Evolutionary conservation across 2,113 vertebrate species (phyloP).

Genomic region (Sula dactylatra): DNA sequence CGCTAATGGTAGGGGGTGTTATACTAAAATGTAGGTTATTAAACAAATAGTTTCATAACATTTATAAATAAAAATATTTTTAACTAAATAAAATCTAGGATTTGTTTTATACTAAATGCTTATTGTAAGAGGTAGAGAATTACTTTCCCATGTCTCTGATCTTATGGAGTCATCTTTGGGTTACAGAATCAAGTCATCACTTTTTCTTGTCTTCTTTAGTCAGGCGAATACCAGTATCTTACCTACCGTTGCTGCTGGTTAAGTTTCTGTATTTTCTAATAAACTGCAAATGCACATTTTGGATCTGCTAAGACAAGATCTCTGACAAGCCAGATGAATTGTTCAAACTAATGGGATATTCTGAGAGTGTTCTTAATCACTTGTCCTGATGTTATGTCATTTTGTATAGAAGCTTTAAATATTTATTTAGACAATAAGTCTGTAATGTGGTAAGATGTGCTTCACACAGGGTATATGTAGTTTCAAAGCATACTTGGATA

Average conservation of each 20-base stretch:
- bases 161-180: background rate
- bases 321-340: background rate
- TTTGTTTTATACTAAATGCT: background rate
- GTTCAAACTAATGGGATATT: background rate
- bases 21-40: background rate
- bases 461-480: background rate
- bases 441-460: background rate
- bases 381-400: background rate
- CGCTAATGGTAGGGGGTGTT: rapidly evolving
- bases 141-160: background rate
- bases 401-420: background rate
- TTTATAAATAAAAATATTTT: background rate
- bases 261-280: background rate
- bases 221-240: background rate
- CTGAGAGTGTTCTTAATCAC: background rate
- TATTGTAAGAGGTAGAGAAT: background rate
- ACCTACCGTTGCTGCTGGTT: background rate
- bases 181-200: background rate
- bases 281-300: background rate
- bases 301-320: background rate
- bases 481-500: background rate
- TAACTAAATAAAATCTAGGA: background rate
- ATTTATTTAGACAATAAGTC: background rate
- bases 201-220: background rate
- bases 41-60: background rate